Conservation (phyloP, 2,113 vertebrate genomes). For the Hyla sarda region DNA sequence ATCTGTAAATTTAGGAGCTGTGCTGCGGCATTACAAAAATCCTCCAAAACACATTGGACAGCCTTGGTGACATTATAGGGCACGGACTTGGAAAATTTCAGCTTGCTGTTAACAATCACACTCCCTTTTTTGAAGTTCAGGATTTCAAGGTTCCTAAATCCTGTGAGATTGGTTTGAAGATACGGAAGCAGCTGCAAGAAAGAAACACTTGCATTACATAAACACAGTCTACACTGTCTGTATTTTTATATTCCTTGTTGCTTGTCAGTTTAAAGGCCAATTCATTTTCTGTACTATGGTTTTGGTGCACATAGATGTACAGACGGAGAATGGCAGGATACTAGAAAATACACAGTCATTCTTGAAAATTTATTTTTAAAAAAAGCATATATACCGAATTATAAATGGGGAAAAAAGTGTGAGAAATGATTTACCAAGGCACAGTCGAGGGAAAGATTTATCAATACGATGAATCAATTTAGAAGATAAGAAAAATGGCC, state of each 20-base stretch:
- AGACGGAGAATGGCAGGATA: not conserved
- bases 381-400: not conserved
- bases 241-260: not conserved
- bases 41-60: constrained; percentile 83
- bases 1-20: constrained; percentile 81
- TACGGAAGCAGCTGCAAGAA: constrained; percentile 85
- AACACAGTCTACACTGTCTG: not conserved
- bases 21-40: constrained; percentile 79
- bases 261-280: not conserved
- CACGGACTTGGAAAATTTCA: constrained; percentile 85
- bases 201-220: constrained; percentile 2
- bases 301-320: not conserved
- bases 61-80: constrained; percentile 89
- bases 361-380: not conserved
- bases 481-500: not conserved
- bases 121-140: constrained; percentile 91
- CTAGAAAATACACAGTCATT: not conserved
- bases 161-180: constrained; percentile 87
- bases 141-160: constrained; percentile 92
- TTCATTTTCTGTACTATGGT: not conserved
- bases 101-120: constrained; percentile 90
- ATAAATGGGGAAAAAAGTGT: not conserved
- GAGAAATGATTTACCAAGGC: not conserved
- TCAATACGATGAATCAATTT: not conserved
- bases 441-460: not conserved